Conservation (phyloP, 1,140 invertebrate genomes). For the Neoseiulus cucumeris region DNA sequence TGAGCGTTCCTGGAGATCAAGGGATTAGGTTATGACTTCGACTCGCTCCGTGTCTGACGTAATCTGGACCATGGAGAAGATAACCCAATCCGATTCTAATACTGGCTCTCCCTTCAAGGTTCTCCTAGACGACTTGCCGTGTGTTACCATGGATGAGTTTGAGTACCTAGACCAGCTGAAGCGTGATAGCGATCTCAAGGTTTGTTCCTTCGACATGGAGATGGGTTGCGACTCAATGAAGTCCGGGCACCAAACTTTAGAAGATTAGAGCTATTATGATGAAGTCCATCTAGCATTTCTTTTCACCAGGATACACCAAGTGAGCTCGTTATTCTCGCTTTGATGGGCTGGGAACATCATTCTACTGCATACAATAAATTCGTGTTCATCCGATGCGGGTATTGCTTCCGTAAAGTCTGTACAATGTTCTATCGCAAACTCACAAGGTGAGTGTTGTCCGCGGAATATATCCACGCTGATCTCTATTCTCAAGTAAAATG, state of each 20-base stretch:
- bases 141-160: conserved; percentile 2
- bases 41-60: too few species aligned
- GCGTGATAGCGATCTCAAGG: conserved; percentile 11
- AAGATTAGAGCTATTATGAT: too few species aligned
- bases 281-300: too few species aligned
- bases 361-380: conserved; percentile 6
- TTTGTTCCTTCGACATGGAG: not conserved
- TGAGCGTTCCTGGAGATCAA: too few species aligned
- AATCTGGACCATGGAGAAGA: too few species aligned
- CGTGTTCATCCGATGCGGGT: conserved; percentile 7
- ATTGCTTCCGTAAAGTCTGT: conserved; percentile 1
- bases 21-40: too few species aligned
- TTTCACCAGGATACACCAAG: conserved; percentile 1
- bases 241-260: too few species aligned
- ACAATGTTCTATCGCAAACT: conserved; percentile 8
- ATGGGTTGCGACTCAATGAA: not conserved
- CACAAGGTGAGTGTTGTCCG: not conserved
- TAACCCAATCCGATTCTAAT: too few species aligned
- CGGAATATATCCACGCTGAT: not conserved
- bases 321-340: not conserved
- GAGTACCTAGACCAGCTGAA: not conserved
- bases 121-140: not conserved
- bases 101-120: too few species aligned
- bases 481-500: not conserved
- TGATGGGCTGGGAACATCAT: not conserved